Evolutionary conservation across 2,797 vertebrate genomes (phyloP).

Genomic region (Buphagus erythrorhynchus): DNA sequence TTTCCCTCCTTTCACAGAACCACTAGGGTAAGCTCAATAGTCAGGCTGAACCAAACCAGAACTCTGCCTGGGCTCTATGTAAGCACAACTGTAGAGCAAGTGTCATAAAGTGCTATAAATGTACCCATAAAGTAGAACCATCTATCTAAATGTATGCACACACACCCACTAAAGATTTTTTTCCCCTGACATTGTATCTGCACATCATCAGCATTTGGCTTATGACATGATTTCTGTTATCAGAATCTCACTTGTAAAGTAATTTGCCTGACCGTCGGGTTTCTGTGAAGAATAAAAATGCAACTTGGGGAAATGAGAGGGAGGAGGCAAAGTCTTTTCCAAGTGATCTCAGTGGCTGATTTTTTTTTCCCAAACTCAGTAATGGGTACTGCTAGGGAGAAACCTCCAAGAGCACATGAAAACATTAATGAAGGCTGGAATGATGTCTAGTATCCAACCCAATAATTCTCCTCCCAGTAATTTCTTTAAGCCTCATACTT

Average conservation of each 20-base stretch:
- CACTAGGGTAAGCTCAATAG: not conserved
- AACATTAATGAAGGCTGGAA: constrained; percentile 33
- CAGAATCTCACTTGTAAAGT: not conserved
- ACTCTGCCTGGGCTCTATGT: not conserved
- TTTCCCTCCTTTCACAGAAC: not conserved
- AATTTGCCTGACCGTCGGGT: not conserved
- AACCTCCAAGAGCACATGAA: constrained; percentile 18
- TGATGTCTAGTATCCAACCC: constrained; percentile 29
- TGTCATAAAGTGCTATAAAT: not conserved
- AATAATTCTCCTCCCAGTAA: constrained; percentile 54
- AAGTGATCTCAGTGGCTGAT: constrained; percentile 5
- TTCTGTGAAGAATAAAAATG: constrained; percentile 31
- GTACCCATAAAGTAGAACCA: not conserved
- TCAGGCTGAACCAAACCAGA: not conserved
- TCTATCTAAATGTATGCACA: not conserved
- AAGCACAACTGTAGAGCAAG: not conserved
- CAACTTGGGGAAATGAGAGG: not conserved
- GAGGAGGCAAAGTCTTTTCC: constrained; percentile 15
- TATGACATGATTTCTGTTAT: not conserved
- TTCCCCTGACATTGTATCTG: not conserved
- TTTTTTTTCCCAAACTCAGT: not conserved
- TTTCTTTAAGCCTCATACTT: constrained; percentile 40
- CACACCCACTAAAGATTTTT: not conserved
- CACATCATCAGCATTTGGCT: constrained; percentile 3
- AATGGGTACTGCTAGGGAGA: not conserved